A percentile compares a stretch with the other conserved stretches of the same genome.
These are phyloP conservation scores for Terebella lapidaria DNA, from an alignment of 2,888 invertebrate genomes.

Conservation along the genomic window DNA sequence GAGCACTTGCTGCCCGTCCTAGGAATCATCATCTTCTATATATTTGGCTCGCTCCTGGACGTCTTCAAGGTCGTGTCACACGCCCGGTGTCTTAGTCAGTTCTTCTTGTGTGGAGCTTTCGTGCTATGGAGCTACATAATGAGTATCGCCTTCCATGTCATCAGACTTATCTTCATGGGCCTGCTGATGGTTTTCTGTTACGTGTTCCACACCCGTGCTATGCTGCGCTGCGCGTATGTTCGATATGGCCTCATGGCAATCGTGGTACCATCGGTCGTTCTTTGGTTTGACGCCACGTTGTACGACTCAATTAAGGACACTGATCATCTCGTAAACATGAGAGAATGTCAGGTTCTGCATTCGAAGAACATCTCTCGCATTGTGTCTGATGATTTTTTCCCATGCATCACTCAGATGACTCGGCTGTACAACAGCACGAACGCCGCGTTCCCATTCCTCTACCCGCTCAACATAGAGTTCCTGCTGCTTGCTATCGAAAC, in stretches of 20 bases:
- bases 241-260: conserved; percentile 8
- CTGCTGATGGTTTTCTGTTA: conserved; percentile 6
- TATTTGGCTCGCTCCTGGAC: neutral
- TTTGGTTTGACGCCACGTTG: conserved; percentile 15
- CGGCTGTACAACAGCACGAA: too few relatives aligned
- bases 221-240: neutral
- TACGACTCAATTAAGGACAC: too few relatives aligned
- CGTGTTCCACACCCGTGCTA: neutral
- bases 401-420: too few relatives aligned
- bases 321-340: too few relatives aligned
- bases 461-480: too few relatives aligned
- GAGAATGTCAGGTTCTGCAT: too few relatives aligned
- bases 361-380: too few relatives aligned
- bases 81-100: neutral
- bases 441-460: too few relatives aligned
- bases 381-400: too few relatives aligned
- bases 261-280: conserved; percentile 9
- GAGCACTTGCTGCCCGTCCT: too few relatives aligned
- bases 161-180: conserved; percentile 7
- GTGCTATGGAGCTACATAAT: neutral
- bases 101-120: neutral
- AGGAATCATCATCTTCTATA: neutral
- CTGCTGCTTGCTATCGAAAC: too few relatives aligned
- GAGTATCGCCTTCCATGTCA: neutral
- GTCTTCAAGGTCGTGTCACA: neutral